A percentile compares a stretch with the other conserved stretches of the same genome.
phyloP scores from a whole-genome alignment of 1,140 invertebrate genomes.

The Spodoptera frugiperda region DNA sequence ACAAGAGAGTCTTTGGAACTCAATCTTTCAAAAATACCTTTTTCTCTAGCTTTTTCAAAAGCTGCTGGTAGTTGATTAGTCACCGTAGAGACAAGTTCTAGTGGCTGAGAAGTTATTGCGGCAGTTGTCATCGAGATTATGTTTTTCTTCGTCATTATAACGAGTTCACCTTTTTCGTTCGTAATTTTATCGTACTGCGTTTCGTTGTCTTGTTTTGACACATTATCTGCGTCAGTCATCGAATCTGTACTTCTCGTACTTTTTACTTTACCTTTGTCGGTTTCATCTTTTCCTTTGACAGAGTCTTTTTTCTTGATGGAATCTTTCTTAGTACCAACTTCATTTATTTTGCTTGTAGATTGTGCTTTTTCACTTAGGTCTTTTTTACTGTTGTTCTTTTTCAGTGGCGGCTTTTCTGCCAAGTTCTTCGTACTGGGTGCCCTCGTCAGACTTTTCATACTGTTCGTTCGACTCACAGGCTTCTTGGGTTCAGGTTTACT shows the following conservation, averaged over 20 bases:
- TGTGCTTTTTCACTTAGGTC: conserved; percentile 74
- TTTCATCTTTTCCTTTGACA: conserved; percentile 54
- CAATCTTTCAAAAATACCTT: conserved; percentile 80
- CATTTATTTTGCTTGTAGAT: conserved; percentile 70
- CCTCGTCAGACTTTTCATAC: conserved; percentile 78
- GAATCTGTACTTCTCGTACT: conserved; percentile 59
- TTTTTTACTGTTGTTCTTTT: conserved; percentile 76
- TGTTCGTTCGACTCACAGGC: conserved; percentile 79
- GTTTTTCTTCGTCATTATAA: conserved; percentile 83
- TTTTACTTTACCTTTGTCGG: conserved; percentile 52
- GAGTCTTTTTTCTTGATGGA: conserved; percentile 49
- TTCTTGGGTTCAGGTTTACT: conserved; percentile 81
- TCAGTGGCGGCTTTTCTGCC: conserved; percentile 77
- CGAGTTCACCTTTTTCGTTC: conserved; percentile 79
- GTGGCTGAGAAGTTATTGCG: conserved; percentile 84
- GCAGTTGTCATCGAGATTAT: conserved; percentile 86
- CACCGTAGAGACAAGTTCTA: conserved; percentile 84
- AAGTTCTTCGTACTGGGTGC: conserved; percentile 74
- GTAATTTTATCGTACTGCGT: conserved; percentile 82
- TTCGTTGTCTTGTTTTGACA: conserved; percentile 79
- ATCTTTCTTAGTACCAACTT: conserved; percentile 60
- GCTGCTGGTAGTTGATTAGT: conserved; percentile 83
- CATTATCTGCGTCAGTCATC: conserved; percentile 61
- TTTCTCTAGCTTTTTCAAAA: conserved; percentile 85
- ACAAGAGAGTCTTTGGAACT: conserved; percentile 83